Conservation (phyloP, 1,140 invertebrate genomes). For the Drosophila sp. region DNA sequence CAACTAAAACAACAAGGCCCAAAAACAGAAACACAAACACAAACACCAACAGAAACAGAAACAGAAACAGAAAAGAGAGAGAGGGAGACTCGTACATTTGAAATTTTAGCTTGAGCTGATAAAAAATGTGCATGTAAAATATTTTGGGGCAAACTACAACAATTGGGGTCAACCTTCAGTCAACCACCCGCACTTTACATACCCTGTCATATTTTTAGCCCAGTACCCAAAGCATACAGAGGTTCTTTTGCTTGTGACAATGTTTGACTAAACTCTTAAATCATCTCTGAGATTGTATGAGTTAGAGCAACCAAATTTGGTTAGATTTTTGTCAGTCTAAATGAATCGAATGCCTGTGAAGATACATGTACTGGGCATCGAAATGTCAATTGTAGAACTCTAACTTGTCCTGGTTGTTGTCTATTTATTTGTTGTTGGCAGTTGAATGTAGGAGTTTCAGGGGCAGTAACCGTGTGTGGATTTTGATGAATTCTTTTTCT, state of each 20-base stretch:
- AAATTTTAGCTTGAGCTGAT: constrained; percentile 75
- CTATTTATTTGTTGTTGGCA: constrained; percentile 44
- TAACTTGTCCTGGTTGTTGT: constrained; percentile 20
- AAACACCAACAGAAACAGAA: constrained; percentile 22
- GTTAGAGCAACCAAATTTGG: no score
- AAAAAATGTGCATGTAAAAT: constrained; percentile 78
- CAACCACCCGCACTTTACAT: constrained; percentile 5
- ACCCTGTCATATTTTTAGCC: constrained; percentile 17
- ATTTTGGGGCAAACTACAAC: constrained; percentile 58
- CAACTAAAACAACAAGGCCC: constrained; percentile 55
- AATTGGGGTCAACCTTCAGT: constrained; percentile 76
- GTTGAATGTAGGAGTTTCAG: constrained; percentile 26
- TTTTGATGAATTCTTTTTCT: constrained; percentile 10
- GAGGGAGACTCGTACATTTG: constrained; percentile 62
- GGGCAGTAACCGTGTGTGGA: constrained; percentile 1
- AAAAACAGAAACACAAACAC: constrained; percentile 19
- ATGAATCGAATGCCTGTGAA: no score
- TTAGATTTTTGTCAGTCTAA: no score
- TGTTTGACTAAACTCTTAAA: no score
- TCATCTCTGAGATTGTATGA: no score
- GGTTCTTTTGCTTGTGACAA: no score
- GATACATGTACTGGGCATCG: no score
- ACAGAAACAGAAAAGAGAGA: constrained; percentile 1
- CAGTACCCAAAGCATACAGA: no score
- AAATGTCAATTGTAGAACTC: no score